These are phyloP conservation scores for Agriopis aurantiaria DNA, from an alignment of 2,888 invertebrate species.

Conservation along the genomic window DNA sequence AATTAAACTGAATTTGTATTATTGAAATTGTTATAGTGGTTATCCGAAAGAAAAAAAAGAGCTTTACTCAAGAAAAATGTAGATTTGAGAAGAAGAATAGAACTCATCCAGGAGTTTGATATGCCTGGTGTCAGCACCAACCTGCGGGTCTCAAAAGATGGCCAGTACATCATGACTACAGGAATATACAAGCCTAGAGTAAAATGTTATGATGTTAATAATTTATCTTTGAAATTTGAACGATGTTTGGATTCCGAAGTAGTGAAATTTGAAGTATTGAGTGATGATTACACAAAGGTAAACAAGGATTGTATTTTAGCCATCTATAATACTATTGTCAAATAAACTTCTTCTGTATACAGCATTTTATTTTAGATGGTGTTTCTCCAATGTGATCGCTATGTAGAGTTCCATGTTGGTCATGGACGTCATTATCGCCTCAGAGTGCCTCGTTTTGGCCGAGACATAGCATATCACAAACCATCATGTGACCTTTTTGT, in stretches of 20 bases:
- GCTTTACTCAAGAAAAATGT: constrained; percentile 94
- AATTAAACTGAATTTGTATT: background rate
- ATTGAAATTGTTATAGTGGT: constrained; percentile 87
- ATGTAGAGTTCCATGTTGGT: constrained; percentile 97
- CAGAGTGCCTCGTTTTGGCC: constrained; percentile 97
- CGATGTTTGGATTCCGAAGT: constrained; percentile 98
- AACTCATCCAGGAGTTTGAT: constrained; percentile 99
- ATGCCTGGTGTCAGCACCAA: constrained; percentile 98
- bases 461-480: constrained; percentile 96
- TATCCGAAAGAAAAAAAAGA: constrained; percentile 93
- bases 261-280: constrained; percentile 95
- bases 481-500: constrained; percentile 97
- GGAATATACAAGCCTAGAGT: constrained; percentile 98
- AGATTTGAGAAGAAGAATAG: constrained; percentile 95
- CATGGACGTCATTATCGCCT: constrained; percentile 96
- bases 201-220: constrained; percentile 98
- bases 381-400: constrained; percentile 93
- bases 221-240: constrained; percentile 98
- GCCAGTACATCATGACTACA: constrained; percentile 96
- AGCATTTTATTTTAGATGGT: constrained; percentile 89
- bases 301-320: background rate
- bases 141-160: constrained; percentile 95
- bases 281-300: constrained; percentile 98
- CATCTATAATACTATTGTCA: background rate
- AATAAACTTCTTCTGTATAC: background rate